These are phyloP conservation scores for Drosophila mimetica DNA, from an alignment of 2,888 invertebrate species.

Conservation along the genomic window DNA sequence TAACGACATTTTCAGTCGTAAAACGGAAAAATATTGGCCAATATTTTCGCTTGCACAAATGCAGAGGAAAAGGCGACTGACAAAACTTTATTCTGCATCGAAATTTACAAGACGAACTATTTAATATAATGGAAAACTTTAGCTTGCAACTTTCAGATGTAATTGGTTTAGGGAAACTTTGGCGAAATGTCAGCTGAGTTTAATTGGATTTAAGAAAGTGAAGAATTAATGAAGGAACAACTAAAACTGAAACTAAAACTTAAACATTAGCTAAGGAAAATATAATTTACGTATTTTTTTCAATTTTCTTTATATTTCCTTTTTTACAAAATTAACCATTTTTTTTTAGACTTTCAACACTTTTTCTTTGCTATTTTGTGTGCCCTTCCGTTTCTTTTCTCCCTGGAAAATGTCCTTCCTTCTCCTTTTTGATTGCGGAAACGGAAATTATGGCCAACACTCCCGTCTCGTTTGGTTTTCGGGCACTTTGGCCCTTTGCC, in stretches of 20 bases:
- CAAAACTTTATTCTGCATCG: constrained; percentile 7
- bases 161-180: constrained; percentile 19
- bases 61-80: constrained; percentile 3
- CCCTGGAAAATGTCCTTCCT: constrained; percentile 11
- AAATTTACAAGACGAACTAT: constrained; percentile 4
- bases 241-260: neutral
- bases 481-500: constrained; percentile 3
- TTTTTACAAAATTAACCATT: too few relatives aligned
- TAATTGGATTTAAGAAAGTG: constrained; percentile 8
- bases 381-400: constrained; percentile 25
- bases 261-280: too few relatives aligned
- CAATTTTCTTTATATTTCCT: too few relatives aligned
- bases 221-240: neutral
- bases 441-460: constrained; percentile 64
- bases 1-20: constrained; percentile 11
- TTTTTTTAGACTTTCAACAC: neutral
- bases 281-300: too few relatives aligned
- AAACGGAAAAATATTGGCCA: neutral
- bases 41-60: neutral
- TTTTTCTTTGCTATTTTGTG: constrained; percentile 24
- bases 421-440: constrained; percentile 65
- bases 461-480: constrained; percentile 13
- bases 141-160: constrained; percentile 3
- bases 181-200: neutral
- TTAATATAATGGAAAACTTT: constrained; percentile 16